Percentiles rank a stretch among this genome's conserved stretches.
Conservation (phyloP, 2,888 invertebrate genomes). For the Tiphia femorata region DNA sequence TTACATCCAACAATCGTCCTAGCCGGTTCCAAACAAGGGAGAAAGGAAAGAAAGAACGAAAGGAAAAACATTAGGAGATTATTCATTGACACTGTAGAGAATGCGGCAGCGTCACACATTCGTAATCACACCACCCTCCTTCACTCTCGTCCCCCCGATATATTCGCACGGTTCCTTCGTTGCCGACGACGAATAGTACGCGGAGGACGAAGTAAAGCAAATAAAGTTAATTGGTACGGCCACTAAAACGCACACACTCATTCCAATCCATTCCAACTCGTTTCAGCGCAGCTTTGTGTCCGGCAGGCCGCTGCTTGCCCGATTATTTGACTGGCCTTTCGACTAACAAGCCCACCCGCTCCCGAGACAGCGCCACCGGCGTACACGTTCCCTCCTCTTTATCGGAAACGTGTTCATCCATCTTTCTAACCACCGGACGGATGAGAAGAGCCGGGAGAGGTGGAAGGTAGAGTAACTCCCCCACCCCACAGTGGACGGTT, state of each 20-base stretch:
- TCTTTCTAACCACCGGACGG: no score
- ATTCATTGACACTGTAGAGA: constrained; percentile 47
- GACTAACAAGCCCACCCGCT: no score
- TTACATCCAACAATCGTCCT: no score
- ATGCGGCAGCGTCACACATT: constrained; percentile 44
- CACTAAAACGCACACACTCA: constrained; percentile 14
- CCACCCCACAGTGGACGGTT: no score
- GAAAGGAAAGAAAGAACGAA: no score
- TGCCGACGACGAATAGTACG: background rate
- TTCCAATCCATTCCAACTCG: constrained; percentile 28
- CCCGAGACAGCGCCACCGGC: no score
- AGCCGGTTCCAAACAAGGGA: no score
- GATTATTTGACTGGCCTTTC: background rate
- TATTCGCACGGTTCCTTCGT: background rate
- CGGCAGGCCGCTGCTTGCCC: constrained; percentile 1
- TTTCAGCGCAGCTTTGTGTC: background rate
- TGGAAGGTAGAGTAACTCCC: no score
- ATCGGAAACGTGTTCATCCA: no score
- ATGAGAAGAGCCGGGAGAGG: no score
- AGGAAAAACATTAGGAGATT: no score
- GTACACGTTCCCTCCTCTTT: no score
- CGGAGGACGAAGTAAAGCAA: constrained; percentile 13
- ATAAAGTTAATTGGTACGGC: constrained; percentile 10
- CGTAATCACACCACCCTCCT: constrained; percentile 1
- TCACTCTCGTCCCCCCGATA: constrained; percentile 9